Conservation (phyloP, 2,797 vertebrate genomes). For the Vespertilio murinus region DNA sequence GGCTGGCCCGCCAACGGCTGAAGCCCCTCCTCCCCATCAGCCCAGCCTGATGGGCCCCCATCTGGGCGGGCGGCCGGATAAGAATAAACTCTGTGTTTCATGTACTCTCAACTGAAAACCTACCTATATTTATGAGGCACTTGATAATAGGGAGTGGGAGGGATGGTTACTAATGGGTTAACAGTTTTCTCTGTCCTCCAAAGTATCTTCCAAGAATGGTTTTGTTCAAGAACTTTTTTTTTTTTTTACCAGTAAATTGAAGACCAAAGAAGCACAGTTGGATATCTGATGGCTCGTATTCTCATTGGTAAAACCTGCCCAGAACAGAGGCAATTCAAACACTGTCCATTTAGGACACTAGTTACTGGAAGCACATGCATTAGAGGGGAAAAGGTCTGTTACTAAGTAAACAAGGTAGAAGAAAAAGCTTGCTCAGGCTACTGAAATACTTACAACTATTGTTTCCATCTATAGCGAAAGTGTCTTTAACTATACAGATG, state of each 20-base stretch:
- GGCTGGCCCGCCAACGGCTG: too few species aligned
- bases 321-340: not conserved
- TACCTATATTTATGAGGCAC: not conserved
- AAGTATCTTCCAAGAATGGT: not conserved
- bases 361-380: not conserved
- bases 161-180: not conserved
- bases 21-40: too few species aligned
- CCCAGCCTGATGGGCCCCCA: too few species aligned
- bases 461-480: not conserved
- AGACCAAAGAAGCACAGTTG: not conserved
- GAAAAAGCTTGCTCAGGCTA: not conserved
- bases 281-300: not conserved
- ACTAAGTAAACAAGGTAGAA: conserved; percentile 35
- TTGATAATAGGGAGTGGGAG: not conserved
- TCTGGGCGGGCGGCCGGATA: not conserved
- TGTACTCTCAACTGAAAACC: not conserved
- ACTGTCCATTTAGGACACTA: not conserved
- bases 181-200: not conserved
- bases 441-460: not conserved
- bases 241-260: conserved; percentile 9
- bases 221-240: conserved; percentile 3
- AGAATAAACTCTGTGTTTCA: not conserved
- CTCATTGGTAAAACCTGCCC: not conserved
- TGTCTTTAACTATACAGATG: not conserved
- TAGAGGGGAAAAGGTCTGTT: not conserved